phyloP scores from a whole-genome alignment of 1,140 invertebrate genomes.

The Rhopalosiphum maidis region DNA sequence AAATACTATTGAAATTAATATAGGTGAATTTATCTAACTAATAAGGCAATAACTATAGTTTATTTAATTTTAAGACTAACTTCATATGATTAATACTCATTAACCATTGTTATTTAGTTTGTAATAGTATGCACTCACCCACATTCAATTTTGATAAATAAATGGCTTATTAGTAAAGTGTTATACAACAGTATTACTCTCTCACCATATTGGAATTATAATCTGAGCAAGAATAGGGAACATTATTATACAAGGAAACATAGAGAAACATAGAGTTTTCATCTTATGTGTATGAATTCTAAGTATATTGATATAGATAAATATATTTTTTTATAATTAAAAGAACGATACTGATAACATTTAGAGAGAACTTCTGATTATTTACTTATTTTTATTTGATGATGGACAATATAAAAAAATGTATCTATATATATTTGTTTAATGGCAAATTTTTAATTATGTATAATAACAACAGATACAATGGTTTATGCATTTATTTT shows the following conservation, averaged over 20 bases:
- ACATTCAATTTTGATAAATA: too few relatives aligned
- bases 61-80: neutral
- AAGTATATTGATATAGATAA: too few relatives aligned
- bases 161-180: too few relatives aligned
- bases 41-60: neutral
- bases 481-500: neutral
- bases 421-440: neutral
- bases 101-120: neutral
- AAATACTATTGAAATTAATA: neutral
- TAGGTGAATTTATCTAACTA: neutral
- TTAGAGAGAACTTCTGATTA: neutral
- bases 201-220: too few relatives aligned
- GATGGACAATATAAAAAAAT: neutral
- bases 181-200: too few relatives aligned
- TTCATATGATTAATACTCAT: neutral
- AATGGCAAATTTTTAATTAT: neutral
- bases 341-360: too few relatives aligned
- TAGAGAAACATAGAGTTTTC: neutral
- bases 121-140: neutral
- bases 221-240: too few relatives aligned
- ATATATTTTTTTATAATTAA: too few relatives aligned
- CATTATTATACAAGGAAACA: too few relatives aligned
- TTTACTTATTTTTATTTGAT: neutral
- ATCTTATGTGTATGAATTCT: neutral
- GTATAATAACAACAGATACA: neutral